Evolutionary conservation across 1,140 invertebrate species (phyloP), one percentile per base, ranked within the genome.

Genomic region (Aporrectodea caliginosa): DNA sequence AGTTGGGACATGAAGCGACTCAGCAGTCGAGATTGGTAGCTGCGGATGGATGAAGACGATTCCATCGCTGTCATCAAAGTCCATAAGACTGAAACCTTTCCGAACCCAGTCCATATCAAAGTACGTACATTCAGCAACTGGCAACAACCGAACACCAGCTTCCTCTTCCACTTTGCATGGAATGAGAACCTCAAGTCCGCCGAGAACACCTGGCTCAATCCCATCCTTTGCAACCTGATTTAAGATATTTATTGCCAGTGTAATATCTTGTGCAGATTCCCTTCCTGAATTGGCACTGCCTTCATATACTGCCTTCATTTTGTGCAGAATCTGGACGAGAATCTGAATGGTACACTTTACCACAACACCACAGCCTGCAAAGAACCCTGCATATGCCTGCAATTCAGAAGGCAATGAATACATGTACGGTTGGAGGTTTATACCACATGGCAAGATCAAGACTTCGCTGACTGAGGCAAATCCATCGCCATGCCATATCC

Each of bases 101-200:
- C 35, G 16, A 1, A 82, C 58, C 80, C 82, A 82, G 16, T 81
- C 82, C 12, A 78, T 73, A 75, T 84, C 83, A 75, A 82, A 83
- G 69, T 81, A 85, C 16, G 77, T 83, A 74, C 84, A 85, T 2
- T 76, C 43, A n/a, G 33, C n/a, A 12, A 68, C 33, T n/a, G 43
- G 27, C 68, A 70, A 68, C 30, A 78, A 69, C 35, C 29, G 68
- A 22, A 78, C 2, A 27, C 27, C 69, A 29, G 16, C 35, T 27
- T 27, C 27, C 1, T 43, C 29, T 22, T 68, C 32, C 35, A 34
- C 35, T 43, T 35, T 27, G 35, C n/a, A 77, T 22, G 16, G 35
- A 58, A 43, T 43, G 16, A n/a, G 22, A 22, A 43, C 35, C 2
- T 58, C 43, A 16, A 75, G 70, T n/a, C 78, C 78, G n/a, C 58